Conservation (phyloP, 2,888 invertebrate genomes). For the Oligia strigilis region DNA sequence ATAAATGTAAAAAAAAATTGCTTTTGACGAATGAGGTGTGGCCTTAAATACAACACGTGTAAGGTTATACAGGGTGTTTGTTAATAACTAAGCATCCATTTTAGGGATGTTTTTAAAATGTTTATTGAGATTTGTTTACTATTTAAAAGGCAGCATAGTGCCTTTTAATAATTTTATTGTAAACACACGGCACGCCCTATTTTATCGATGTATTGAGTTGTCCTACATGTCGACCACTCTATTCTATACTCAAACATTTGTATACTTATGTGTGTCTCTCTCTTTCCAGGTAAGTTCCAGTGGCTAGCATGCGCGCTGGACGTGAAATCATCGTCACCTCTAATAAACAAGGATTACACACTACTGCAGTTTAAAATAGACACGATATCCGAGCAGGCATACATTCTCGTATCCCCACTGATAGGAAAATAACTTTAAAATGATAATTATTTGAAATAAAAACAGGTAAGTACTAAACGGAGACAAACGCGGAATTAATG, state of each 20-base stretch:
- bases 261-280: conserved; percentile 47
- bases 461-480: conserved; percentile 3
- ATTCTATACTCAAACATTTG: background rate
- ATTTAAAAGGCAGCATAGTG: too few relatives aligned
- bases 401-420: conserved; percentile 30
- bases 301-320: conserved; percentile 68
- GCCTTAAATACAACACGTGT: background rate
- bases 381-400: conserved; percentile 20
- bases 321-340: conserved; percentile 45
- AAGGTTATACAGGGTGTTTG: background rate
- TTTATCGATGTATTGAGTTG: background rate
- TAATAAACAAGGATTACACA: conserved; percentile 54
- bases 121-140: background rate
- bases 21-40: conserved; percentile 6
- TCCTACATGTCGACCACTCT: background rate
- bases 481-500: background rate
- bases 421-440: conserved; percentile 1
- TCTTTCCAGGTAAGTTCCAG: conserved; percentile 79
- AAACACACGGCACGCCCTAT: background rate
- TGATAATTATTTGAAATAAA: background rate
- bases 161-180: background rate
- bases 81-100: background rate
- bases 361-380: conserved; percentile 40
- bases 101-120: background rate
- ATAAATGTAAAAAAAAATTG: background rate